Evolutionary conservation across 2,113 vertebrate genomes (phyloP).

Genomic region (Sylvietta virens): DNA sequence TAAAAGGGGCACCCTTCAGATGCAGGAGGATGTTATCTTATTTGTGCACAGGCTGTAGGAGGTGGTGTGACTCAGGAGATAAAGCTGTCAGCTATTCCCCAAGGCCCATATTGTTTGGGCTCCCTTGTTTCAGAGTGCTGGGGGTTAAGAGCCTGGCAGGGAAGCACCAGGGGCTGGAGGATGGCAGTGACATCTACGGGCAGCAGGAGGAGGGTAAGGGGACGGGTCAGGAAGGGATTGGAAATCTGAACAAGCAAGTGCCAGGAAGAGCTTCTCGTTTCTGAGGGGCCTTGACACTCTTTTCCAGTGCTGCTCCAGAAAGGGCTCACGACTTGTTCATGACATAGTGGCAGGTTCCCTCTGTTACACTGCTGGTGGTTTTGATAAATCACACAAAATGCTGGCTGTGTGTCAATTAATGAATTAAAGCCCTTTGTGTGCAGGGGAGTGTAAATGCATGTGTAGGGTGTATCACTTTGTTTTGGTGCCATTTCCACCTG

Average conservation of each 20-base stretch:
- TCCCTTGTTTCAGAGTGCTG: background rate
- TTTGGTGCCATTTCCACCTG: background rate
- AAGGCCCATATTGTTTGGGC: background rate
- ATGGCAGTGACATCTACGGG: background rate
- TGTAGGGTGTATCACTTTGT: background rate
- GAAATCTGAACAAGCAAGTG: background rate
- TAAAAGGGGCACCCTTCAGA: background rate
- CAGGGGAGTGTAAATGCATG: background rate
- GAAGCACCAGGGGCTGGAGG: background rate
- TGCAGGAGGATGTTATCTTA: slow-evolving; percentile 46
- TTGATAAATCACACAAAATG: background rate
- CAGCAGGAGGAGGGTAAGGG: background rate
- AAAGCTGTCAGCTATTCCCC: slow-evolving; percentile 12
- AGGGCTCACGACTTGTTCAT: rapidly evolving
- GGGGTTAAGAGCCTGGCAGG: background rate
- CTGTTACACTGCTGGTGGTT: background rate
- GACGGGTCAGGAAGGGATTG: background rate
- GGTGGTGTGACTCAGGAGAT: slow-evolving; percentile 48
- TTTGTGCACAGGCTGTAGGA: slow-evolving; percentile 10
- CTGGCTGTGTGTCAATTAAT: background rate
- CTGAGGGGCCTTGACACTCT: background rate
- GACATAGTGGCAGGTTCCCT: background rate
- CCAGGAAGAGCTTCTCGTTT: background rate
- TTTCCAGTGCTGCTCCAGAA: background rate
- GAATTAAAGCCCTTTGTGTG: background rate